phyloP scores from a whole-genome alignment of 1,140 invertebrate species.

The Caerostris darwini region DNA sequence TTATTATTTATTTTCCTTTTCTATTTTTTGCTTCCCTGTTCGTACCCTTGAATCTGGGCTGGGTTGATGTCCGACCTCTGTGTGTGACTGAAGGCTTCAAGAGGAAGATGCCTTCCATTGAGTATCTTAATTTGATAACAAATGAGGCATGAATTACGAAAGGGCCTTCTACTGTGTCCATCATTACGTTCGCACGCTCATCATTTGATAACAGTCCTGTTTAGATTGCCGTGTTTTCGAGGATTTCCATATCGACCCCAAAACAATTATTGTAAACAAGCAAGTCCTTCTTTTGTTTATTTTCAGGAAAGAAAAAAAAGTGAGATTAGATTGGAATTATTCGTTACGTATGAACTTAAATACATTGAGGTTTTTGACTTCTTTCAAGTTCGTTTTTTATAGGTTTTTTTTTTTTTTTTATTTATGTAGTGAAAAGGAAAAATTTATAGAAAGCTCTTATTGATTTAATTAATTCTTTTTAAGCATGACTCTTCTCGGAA shows the following conservation, averaged over 20 bases:
- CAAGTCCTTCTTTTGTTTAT: not conserved
- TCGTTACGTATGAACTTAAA: constrained; percentile 13
- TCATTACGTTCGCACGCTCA: constrained; percentile 40
- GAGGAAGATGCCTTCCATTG: not conserved
- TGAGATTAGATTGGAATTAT: not conserved
- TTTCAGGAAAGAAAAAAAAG: not conserved
- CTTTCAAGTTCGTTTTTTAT: constrained; percentile 50
- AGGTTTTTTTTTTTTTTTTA: not conserved
- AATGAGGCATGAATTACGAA: constrained; percentile 5
- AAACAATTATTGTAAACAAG: constrained; percentile 49
- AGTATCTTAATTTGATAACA: constrained; percentile 55
- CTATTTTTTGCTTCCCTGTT: not conserved
- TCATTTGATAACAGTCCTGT: constrained; percentile 43
- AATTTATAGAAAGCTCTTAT: not conserved
- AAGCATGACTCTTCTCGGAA: not conserved
- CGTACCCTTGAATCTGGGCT: not conserved
- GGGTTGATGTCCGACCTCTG: constrained; percentile 10
- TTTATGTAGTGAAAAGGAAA: not conserved
- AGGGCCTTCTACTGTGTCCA: constrained; percentile 45
- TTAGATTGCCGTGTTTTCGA: constrained; percentile 27
- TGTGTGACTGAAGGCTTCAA: not conserved
- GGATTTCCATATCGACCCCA: constrained; percentile 56
- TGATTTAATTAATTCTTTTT: not conserved
- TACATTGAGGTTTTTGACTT: constrained; percentile 51
- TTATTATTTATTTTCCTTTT: not conserved